A percentile compares a stretch with the other conserved stretches of the same genome.
Conservation (phyloP, 2,797 vertebrate genomes). For the Eupleurogrammus muticus region DNA sequence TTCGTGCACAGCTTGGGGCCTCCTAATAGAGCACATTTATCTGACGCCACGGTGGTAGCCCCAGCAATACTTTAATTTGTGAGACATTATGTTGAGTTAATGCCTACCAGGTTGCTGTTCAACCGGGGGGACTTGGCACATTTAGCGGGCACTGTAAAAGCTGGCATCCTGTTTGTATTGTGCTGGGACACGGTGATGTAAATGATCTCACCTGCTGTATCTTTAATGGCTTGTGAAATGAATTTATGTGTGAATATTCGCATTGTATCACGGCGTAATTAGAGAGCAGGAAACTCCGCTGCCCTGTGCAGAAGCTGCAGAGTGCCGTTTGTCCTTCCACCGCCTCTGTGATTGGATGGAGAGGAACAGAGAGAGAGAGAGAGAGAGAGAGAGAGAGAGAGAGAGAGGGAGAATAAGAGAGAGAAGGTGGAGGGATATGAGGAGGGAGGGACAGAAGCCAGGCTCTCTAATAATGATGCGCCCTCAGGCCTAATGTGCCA, state of each 20-base stretch:
- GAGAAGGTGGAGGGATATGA: not conserved
- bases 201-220: constrained; percentile 75
- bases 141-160: constrained; percentile 52
- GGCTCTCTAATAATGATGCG: constrained; percentile 81
- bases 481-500: constrained; percentile 80
- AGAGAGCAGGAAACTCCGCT: constrained; percentile 50
- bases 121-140: constrained; percentile 71
- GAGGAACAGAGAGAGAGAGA: constrained; percentile 21
- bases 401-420: not conserved
- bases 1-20: constrained; percentile 76
- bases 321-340: constrained; percentile 52
- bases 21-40: constrained; percentile 82
- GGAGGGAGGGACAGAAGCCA: constrained; percentile 51
- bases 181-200: constrained; percentile 67
- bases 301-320: constrained; percentile 30
- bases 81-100: constrained; percentile 85
- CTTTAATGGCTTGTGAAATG: constrained; percentile 73
- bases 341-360: constrained; percentile 62
- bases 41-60: constrained; percentile 74
- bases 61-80: constrained; percentile 83
- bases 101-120: constrained; percentile 80
- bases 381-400: constrained; percentile 13
- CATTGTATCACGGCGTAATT: constrained; percentile 76
- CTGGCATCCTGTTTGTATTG: constrained; percentile 44
- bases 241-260: constrained; percentile 80